These are phyloP conservation scores for Paradisaea rubra DNA, from an alignment of 2,113 vertebrate genomes.

Conservation along the genomic window DNA sequence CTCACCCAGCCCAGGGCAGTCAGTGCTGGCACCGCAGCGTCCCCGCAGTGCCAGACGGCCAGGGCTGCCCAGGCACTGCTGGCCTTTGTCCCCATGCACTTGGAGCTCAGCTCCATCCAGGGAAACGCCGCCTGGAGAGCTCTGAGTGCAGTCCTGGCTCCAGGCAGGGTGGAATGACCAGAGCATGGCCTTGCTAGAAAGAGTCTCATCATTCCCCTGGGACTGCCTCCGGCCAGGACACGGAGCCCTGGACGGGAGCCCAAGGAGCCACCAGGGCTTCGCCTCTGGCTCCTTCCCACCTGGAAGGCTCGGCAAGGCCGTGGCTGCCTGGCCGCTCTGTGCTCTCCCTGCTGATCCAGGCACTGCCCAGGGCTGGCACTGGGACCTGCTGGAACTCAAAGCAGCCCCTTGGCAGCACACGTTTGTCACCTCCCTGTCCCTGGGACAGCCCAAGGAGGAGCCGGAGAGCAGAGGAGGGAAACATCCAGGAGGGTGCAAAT, in stretches of 20 bases:
- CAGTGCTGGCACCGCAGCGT: background rate
- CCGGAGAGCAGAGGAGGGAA: background rate
- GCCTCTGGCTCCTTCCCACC: conserved; percentile 19
- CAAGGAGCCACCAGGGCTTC: background rate
- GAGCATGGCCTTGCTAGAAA: background rate
- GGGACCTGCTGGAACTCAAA: background rate
- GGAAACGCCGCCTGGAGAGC: background rate
- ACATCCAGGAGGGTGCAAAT: background rate
- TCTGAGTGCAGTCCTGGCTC: background rate
- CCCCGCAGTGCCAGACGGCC: background rate
- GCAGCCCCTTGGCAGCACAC: background rate
- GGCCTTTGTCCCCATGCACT: background rate
- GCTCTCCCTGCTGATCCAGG: background rate
- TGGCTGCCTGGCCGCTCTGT: background rate
- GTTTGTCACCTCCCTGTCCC: background rate
- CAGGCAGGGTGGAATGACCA: background rate
- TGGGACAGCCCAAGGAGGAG: background rate
- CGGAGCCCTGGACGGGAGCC: conserved; percentile 1
- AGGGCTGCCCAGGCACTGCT: background rate
- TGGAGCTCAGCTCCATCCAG: background rate
- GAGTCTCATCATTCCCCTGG: background rate
- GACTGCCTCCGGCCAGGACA: background rate
- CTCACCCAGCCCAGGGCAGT: background rate
- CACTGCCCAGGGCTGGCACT: background rate
- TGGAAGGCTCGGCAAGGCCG: background rate